These are phyloP conservation scores for Callipepla squamata DNA, from an alignment of 2,113 vertebrate species.

Conservation along the genomic window DNA sequence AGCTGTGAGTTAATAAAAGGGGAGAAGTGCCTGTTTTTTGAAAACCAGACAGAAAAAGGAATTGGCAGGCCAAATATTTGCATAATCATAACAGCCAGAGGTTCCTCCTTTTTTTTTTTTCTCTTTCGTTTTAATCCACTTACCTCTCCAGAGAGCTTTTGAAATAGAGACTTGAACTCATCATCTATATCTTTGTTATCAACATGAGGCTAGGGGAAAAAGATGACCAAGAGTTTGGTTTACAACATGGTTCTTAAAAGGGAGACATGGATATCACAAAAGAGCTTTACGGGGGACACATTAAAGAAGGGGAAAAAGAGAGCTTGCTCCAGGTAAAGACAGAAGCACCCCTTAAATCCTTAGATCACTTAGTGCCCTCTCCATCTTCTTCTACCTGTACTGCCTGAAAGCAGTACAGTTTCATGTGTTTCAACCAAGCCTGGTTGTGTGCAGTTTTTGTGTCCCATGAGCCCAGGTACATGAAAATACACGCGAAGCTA, in stretches of 20 bases:
- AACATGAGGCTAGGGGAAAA: conserved; percentile 78
- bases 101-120: not conserved
- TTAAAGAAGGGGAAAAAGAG: not conserved
- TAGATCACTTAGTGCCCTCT: not conserved
- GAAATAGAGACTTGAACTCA: conserved; percentile 81
- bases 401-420: not conserved
- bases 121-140: conserved; percentile 34
- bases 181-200: conserved; percentile 71
- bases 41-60: not conserved
- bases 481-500: not conserved
- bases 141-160: conserved; percentile 84
- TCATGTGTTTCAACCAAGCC: not conserved
- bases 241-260: not conserved
- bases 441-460: not conserved
- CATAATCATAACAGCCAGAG: not conserved
- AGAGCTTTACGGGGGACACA: not conserved
- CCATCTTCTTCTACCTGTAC: not conserved
- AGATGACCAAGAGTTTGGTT: not conserved
- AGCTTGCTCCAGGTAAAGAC: not conserved
- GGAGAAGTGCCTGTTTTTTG: not conserved
- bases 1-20: conserved; percentile 43
- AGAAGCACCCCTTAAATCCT: not conserved
- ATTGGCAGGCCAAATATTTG: conserved; percentile 16
- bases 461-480: not conserved
- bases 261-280: not conserved